Base-by-base conservation (phyloP, 2,888 invertebrate genomes). In the Ormyrus thymus region DNA sequence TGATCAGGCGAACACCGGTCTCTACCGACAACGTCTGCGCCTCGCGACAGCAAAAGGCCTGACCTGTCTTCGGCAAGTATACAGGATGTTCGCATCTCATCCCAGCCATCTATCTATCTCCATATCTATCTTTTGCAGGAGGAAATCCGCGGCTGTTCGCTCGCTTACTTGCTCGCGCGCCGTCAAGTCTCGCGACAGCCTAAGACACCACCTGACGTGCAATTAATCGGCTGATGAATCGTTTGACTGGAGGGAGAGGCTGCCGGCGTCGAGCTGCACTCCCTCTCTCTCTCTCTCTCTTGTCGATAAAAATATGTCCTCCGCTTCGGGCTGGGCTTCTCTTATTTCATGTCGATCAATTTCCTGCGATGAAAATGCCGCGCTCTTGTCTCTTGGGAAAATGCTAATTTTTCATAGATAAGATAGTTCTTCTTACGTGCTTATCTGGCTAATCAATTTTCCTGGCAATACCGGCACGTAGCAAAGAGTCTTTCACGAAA, bases 221-320 rank as follows among this genome's bases (percentile, higher is more conserved):
- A 79, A 79, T 79, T 79, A 79, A 79, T 79, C 75, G 75, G 75
- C 75, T 79, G 79, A 79, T 79, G 79, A 79, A 79, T 79, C 79
- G 79, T 75, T 74, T 79, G 75, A 75, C 75, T 79, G 15, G 50
- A 55, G 59, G 53, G 51, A 53, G 56, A 58, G 29, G 29, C 29
- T 29, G 3, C 29, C 29, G 3, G 3, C 29, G 2, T 29, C 11
- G 50, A 55, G 45, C 15, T 43, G 50, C 64, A 7, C n/a, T 45
- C n/a, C 46, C 58, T 15, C 56, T 11, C 11, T 29, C 11, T 58
- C 15, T 59, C 50, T 15, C 59, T 45, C 53, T n/a, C 56, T n/a
- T 45, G 77, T 72, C 77, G 61, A 78, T 78, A 66, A 78, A 78
- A 78, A 72, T 72, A 68, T 76, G 64, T 70, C 70, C 55, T 29